A percentile compares a stretch with the other conserved stretches of the same genome.
Conservation (phyloP, 1,140 invertebrate genomes). For the Drosophila pruinosa region DNA sequence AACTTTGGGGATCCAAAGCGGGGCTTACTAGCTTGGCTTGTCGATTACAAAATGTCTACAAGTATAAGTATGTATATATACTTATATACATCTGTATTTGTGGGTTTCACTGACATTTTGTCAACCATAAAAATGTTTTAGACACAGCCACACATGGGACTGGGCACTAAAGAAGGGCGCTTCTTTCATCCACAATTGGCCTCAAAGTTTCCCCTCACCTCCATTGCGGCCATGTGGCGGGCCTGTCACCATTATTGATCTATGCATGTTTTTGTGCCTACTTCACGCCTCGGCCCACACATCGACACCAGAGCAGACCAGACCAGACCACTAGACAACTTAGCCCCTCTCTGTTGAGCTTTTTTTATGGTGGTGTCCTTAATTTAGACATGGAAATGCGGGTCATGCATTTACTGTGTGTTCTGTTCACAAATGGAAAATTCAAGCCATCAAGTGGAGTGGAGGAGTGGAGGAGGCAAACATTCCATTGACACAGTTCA, state of each 20-base stretch:
- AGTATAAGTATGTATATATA: not conserved
- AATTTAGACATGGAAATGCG: constrained; percentile 78
- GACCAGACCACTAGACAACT: not conserved
- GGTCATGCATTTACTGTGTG: constrained; percentile 46
- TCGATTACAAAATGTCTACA: constrained; percentile 55
- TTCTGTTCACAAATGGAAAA: constrained; percentile 33
- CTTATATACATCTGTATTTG: constrained; percentile 3
- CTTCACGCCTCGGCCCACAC: constrained; percentile 70
- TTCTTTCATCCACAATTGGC: constrained; percentile 37
- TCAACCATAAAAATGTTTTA: constrained; percentile 59
- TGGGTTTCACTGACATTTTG: constrained; percentile 65
- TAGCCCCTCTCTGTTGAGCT: constrained; percentile 48
- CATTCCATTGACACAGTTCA: constrained; percentile 26
- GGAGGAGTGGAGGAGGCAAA: not conserved
- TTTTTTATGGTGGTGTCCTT: constrained; percentile 75
- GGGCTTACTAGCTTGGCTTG: constrained; percentile 40
- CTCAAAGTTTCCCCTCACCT: not conserved
- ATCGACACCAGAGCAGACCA: constrained; percentile 8
- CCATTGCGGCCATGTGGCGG: constrained; percentile 5
- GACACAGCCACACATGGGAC: constrained; percentile 10
- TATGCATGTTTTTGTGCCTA: constrained; percentile 58
- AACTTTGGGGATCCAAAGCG: constrained; percentile 40
- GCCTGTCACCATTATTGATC: constrained; percentile 74
- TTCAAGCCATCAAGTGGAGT: constrained; percentile 4
- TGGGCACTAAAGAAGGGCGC: constrained; percentile 57